Evolutionary conservation across 1,140 invertebrate species (phyloP).

Genomic region (Mylabris phalerata): DNA sequence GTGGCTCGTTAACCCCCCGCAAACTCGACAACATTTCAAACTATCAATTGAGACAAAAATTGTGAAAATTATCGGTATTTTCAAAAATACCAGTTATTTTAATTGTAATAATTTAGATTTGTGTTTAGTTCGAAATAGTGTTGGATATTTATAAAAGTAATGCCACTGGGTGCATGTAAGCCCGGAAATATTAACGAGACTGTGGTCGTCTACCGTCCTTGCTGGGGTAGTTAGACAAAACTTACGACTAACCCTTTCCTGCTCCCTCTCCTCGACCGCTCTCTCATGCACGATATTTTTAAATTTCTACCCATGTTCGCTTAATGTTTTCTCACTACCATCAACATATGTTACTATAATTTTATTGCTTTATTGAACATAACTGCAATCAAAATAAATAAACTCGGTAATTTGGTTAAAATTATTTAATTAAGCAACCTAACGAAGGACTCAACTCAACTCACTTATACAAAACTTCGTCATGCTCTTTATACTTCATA

Average conservation of each 20-base stretch:
- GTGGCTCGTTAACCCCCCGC: constrained; percentile 9
- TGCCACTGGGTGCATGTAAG: constrained; percentile 9
- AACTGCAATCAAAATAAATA: too few species aligned
- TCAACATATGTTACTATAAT: constrained; percentile 19
- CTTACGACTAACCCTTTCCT: constrained; percentile 25
- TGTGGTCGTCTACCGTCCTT: constrained; percentile 19
- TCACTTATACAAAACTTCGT: constrained; percentile 15
- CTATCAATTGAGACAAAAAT: too few species aligned
- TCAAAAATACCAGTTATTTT: too few species aligned
- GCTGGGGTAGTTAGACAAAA: constrained; percentile 20
- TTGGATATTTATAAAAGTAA: too few species aligned
- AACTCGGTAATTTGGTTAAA: constrained; percentile 11
- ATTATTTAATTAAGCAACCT: constrained; percentile 32
- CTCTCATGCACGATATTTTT: constrained; percentile 19
- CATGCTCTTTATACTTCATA: constrained; percentile 35
- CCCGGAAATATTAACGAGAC: constrained; percentile 14
- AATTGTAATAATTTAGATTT: too few species aligned
- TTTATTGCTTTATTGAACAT: not conserved
- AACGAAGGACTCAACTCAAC: constrained; percentile 16
- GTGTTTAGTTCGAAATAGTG: too few species aligned
- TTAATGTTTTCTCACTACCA: not conserved
- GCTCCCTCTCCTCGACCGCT: not conserved
- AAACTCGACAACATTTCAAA: not conserved
- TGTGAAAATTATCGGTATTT: too few species aligned
- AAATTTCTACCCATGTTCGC: constrained; percentile 22